These are phyloP conservation scores for Lycaena phlaeas DNA, from an alignment of 2,888 invertebrate genomes.

Conservation along the genomic window DNA sequence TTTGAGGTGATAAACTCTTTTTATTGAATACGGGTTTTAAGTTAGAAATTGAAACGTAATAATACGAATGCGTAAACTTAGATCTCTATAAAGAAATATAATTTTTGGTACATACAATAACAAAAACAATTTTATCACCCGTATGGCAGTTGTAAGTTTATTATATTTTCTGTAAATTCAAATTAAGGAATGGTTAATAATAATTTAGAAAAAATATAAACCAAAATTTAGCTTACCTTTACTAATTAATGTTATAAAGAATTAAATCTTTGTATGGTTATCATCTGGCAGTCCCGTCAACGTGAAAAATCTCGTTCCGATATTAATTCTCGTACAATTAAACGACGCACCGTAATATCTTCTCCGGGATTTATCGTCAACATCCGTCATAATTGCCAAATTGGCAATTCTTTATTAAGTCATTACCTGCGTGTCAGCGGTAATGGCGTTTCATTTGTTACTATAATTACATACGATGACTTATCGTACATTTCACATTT, in stretches of 20 bases:
- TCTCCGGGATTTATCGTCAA: conserved; percentile 16
- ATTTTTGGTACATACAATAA: too few species aligned
- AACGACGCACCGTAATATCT: conserved; percentile 20
- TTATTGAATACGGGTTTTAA: conserved; percentile 11
- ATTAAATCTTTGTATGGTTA: too few species aligned
- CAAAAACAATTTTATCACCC: too few species aligned
- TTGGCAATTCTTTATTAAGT: conserved; percentile 13
- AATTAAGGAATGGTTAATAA: too few species aligned
- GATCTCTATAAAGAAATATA: too few species aligned
- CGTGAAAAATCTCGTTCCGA: conserved; percentile 26
- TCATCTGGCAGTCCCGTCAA: conserved; percentile 30
- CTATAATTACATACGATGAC: neutral
- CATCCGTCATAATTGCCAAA: conserved; percentile 20
- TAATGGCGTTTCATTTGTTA: conserved; percentile 6
- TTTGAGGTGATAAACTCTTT: conserved; percentile 8
- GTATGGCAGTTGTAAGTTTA: too few species aligned
- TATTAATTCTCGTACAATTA: conserved; percentile 20
- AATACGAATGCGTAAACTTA: too few species aligned
- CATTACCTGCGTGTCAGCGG: conserved; percentile 3
- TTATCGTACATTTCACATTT: conserved; percentile 4
- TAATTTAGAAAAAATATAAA: too few species aligned
- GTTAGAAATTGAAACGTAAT: too few species aligned
- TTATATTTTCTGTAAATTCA: too few species aligned
- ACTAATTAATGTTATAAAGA: too few species aligned
- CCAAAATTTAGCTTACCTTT: too few species aligned